These are phyloP conservation scores for Tonatia bakeri DNA, from an alignment of 2,113 vertebrate genomes.

Conservation along the genomic window DNA sequence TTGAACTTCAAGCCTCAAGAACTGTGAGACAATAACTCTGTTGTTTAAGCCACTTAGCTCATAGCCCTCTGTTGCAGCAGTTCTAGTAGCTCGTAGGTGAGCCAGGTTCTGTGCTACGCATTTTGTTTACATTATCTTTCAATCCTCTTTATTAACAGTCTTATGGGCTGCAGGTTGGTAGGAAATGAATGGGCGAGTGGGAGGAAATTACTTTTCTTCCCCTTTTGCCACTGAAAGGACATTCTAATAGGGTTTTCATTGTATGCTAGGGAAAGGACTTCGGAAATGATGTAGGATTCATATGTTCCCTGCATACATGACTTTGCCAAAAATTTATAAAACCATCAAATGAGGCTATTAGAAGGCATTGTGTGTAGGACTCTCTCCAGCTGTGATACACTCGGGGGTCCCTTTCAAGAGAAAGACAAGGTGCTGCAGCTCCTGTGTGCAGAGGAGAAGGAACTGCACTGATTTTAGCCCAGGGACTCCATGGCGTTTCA, in stretches of 20 bases:
- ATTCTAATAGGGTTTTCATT: background rate
- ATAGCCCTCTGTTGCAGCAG: background rate
- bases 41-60: background rate
- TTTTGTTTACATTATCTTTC: background rate
- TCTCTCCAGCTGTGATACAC: background rate
- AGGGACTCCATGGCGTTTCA: background rate
- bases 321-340: background rate
- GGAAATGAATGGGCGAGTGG: background rate
- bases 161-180: background rate
- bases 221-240: background rate
- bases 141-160: background rate
- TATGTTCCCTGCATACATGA: background rate
- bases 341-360: background rate
- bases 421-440: background rate
- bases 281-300: background rate
- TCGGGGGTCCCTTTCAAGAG: background rate
- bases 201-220: background rate
- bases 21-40: background rate
- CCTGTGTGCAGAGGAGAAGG: background rate
- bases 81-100: background rate
- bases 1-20: background rate
- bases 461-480: background rate
- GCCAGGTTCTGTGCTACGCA: background rate
- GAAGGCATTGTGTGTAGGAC: background rate
- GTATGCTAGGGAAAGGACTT: background rate